Percentiles rank a stretch among this genome's conserved stretches.
Evolutionary conservation across 2,888 invertebrate genomes (phyloP).

Genomic region (Podotricha telesiphe): DNA sequence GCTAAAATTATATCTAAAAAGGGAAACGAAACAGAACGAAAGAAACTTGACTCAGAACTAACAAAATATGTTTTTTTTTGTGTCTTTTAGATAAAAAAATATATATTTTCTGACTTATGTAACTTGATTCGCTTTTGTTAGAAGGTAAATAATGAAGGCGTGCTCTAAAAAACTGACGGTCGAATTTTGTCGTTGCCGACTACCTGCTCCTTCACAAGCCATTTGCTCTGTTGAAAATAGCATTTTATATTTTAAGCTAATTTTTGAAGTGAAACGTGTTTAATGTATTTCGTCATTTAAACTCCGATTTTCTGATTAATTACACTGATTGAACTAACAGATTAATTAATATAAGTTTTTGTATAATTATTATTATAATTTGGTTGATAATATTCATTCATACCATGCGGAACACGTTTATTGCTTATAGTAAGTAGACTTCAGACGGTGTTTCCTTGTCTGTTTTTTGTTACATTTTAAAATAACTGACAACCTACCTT

Average conservation of each 20-base stretch:
- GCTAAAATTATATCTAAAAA: slow-evolving; percentile 35
- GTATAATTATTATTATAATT: neutral
- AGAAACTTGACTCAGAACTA: slow-evolving; percentile 6
- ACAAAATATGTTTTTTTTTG: too few relatives aligned
- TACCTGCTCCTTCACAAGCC: slow-evolving; percentile 33
- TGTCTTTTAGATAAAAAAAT: slow-evolving; percentile 8
- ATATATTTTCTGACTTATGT: slow-evolving; percentile 5
- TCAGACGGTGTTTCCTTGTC: slow-evolving; percentile 30
- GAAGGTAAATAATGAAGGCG: slow-evolving; percentile 25
- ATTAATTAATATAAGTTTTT: neutral
- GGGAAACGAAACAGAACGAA: neutral
- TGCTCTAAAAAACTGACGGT: slow-evolving; percentile 26
- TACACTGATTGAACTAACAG: neutral
- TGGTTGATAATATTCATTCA: slow-evolving; percentile 37
- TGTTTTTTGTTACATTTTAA: slow-evolving; percentile 21
- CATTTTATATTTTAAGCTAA: slow-evolving; percentile 11
- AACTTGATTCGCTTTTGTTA: slow-evolving; percentile 18
- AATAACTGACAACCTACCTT: slow-evolving; percentile 6
- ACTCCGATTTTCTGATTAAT: neutral
- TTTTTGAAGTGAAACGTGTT: neutral
- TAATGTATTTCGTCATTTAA: neutral
- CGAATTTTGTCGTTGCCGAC: slow-evolving; percentile 26
- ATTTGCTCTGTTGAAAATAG: slow-evolving; percentile 12
- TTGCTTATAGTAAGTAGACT: slow-evolving; percentile 19
- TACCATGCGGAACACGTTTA: slow-evolving; percentile 34